Conservation (phyloP, 2,113 vertebrate genomes). For the Larimichthys crocea region DNA sequence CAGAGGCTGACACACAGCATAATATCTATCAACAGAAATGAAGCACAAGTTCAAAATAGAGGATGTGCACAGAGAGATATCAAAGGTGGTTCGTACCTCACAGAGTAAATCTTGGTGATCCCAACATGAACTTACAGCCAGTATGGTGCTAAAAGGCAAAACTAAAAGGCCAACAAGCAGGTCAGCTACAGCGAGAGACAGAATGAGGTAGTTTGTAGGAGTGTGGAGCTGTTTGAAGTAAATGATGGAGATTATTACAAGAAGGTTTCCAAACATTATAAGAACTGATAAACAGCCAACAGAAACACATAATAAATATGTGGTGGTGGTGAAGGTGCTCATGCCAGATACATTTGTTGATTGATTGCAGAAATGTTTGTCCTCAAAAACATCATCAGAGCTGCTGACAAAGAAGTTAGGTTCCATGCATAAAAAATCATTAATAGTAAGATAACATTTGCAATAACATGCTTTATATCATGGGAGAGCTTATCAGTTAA, state of each 20-base stretch:
- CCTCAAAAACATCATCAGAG: background rate
- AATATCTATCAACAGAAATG: slow-evolving; percentile 39
- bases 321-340: background rate
- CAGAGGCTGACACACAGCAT: slow-evolving; percentile 35
- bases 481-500: background rate
- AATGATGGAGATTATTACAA: slow-evolving; percentile 26
- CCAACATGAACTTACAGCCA: background rate
- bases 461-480: no score
- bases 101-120: background rate
- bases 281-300: background rate
- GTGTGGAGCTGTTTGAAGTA: slow-evolving; percentile 41
- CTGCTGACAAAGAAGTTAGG: background rate
- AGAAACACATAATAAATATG: background rate
- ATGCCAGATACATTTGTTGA: background rate
- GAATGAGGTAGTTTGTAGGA: slow-evolving; percentile 35
- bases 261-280: slow-evolving; percentile 32
- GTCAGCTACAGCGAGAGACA: slow-evolving; percentile 27
- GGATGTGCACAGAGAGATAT: background rate
- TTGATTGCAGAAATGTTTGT: background rate
- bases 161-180: slow-evolving; percentile 14
- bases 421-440: background rate
- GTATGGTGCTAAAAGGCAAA: slow-evolving; percentile 1
- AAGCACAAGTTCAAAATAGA: slow-evolving; percentile 35
- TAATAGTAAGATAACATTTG: background rate
- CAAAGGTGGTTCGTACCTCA: background rate